Evolutionary conservation across 2,797 vertebrate species (phyloP), one percentile per base, ranked within the genome.

Genomic region (Acrossocheilus wenchowensis): DNA sequence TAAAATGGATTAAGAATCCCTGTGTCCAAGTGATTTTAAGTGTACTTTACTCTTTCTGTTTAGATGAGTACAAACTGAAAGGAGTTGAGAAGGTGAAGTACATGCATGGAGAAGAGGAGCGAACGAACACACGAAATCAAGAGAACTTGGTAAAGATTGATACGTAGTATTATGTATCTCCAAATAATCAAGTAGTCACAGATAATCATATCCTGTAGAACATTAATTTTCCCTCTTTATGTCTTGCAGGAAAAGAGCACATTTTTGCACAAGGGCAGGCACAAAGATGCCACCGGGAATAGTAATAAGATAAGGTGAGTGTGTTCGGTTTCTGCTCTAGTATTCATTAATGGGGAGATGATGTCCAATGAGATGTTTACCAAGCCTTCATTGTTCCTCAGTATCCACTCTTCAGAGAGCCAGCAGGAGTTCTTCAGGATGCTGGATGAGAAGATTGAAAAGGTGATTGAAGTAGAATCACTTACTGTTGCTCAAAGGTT

Each of bases 381-480:
- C 77, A 78, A 78, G 10, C 6, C 60, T 43, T 69, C 17, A 82
- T 17, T 71, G 23, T 17, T 69, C 9, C 90, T 94, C 34, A 99
- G 98, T 93, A 97, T 99, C 95, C 98, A 99, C 95, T 99, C 98
- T 89, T 99, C 98, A 5, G 98, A 99, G 95, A 99, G 98, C 93
- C 98, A 99, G 93, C 98, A 99, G 85, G 98, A 99, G 91, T 99
- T 99, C 94, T 99, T 99, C 96, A 96, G 96, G 93, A 98, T 99
- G 98, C 93, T 99, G 93, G 98, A 99, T 90, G 98, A 99, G 94
- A 99, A 99, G 92, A 99, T 99, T 68, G 98, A 97, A 94, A 98
- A 98, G 96, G 98, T 99, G 94, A 26, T 69, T 43, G 34, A 78
- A 2, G 17, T 21, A 6, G 17, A 14, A 52, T 77, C 15, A 54